These are phyloP conservation scores for Acanthococcus lagerstroemiae DNA, from an alignment of 2,888 invertebrate species.

Conservation along the genomic window DNA sequence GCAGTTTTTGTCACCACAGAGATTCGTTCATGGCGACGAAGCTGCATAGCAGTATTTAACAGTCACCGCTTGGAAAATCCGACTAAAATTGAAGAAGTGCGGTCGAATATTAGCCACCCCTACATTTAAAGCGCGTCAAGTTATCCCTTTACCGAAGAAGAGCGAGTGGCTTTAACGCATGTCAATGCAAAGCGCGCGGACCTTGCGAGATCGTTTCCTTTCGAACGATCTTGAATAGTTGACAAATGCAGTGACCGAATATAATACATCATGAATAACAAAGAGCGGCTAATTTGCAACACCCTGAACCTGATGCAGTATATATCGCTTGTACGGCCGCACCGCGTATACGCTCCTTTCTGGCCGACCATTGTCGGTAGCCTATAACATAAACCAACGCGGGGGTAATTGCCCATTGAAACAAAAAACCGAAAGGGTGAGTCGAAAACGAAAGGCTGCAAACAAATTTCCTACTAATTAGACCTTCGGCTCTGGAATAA, in stretches of 20 bases:
- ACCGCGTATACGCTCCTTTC: not conserved
- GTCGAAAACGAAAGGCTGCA: not conserved
- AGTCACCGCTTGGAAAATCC: too few species aligned
- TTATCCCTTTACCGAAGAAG: too few species aligned
- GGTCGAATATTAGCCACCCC: too few species aligned
- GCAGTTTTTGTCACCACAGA: too few species aligned
- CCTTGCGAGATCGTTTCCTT: conserved; percentile 21
- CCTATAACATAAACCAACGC: conserved; percentile 2
- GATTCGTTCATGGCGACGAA: too few species aligned
- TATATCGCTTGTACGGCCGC: not conserved
- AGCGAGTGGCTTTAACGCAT: too few species aligned
- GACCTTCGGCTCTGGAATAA: too few species aligned
- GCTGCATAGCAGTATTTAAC: too few species aligned
- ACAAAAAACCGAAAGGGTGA: conserved; percentile 1
- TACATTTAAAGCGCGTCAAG: too few species aligned
- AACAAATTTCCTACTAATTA: not conserved
- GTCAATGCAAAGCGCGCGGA: too few species aligned
- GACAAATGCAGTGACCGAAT: conserved; percentile 25
- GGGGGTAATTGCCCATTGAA: conserved; percentile 17
- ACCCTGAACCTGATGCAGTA: conserved; percentile 7
- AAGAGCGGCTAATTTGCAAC: conserved; percentile 25
- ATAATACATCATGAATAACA: conserved; percentile 25
- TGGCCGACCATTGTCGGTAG: not conserved
- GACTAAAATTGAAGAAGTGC: too few species aligned
- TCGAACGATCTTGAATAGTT: conserved; percentile 26